phyloP scores from a whole-genome alignment of 1,140 invertebrate species.

The Trachelipus rathkii region DNA sequence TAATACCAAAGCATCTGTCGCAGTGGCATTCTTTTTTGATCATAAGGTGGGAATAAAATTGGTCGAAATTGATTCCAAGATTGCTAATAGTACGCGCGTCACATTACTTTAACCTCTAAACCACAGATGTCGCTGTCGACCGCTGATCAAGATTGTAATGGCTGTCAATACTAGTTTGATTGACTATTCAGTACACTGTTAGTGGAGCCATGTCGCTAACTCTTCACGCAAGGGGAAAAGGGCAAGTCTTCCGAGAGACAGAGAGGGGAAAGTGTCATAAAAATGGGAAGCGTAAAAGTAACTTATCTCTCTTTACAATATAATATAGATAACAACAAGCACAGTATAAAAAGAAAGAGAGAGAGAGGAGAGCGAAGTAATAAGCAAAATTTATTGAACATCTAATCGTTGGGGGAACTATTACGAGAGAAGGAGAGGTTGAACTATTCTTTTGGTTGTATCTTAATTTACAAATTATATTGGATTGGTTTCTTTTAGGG shows the following conservation, averaged over 20 bases:
- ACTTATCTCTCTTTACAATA: neutral
- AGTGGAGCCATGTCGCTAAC: constrained; percentile 1
- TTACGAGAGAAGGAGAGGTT: neutral
- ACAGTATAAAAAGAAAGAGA: neutral
- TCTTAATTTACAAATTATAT: constrained; percentile 6
- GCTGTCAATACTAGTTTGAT: constrained; percentile 4
- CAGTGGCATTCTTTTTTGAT: neutral
- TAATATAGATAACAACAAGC: neutral
- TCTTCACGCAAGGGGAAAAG: neutral
- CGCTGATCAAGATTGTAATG: constrained; percentile 7
- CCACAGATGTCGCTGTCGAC: neutral
- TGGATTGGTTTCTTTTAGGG: neutral
- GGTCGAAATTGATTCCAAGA: constrained; percentile 1
- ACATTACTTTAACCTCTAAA: neutral
- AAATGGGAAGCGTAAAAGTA: neutral
- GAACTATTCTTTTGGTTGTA: neutral
- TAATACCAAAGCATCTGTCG: constrained; percentile 1
- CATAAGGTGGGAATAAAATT: constrained; percentile 4
- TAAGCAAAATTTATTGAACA: neutral
- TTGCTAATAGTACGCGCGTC: neutral
- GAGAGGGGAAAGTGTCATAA: neutral
- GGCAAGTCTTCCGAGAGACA: neutral
- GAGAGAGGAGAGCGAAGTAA: neutral
- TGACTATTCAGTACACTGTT: constrained; percentile 9
- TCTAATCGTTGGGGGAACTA: neutral